These are phyloP conservation scores for Umimayanthus kanabou DNA, from an alignment of 92 coral and sea anemone genomes.

Conservation along the genomic window DNA sequence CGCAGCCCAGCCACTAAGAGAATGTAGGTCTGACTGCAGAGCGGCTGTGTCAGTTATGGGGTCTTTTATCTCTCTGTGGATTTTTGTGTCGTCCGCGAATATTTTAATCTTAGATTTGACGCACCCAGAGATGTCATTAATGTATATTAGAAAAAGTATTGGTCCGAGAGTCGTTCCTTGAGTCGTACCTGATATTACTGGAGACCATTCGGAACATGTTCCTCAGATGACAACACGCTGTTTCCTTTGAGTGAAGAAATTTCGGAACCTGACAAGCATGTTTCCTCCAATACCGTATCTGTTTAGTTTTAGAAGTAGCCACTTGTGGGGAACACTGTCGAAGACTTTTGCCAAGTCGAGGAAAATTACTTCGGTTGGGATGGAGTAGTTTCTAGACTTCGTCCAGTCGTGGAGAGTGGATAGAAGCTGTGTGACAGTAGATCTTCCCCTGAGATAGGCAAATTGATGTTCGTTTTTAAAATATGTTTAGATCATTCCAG, in stretches of 20 bases:
- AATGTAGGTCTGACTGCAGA: neutral
- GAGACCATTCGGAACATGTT: conserved; percentile 6
- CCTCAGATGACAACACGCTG: conserved; percentile 46
- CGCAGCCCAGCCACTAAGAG: neutral
- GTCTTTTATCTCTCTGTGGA: neutral
- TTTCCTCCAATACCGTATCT: conserved; percentile 46
- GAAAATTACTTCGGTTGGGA: conserved; percentile 42
- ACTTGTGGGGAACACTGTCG: neutral
- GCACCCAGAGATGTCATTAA: neutral
- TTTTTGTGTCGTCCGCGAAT: neutral
- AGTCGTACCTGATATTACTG: neutral
- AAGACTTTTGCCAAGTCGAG: conserved; percentile 57
- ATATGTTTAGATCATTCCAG: conserved; percentile 40
- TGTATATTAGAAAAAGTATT: neutral
- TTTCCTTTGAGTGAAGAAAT: conserved; percentile 37
- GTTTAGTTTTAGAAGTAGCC: conserved; percentile 29
- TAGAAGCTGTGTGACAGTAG: conserved; percentile 52
- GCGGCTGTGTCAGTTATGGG: neutral
- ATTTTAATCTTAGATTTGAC: neutral
- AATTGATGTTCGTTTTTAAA: conserved; percentile 53
- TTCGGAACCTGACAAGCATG: conserved; percentile 48
- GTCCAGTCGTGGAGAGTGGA: conserved; percentile 48
- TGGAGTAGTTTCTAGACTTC: conserved; percentile 41
- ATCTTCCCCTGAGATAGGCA: conserved; percentile 46
- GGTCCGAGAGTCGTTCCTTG: neutral